phyloP scores from a whole-genome alignment of 2,888 invertebrate genomes.

The Lottia scabra region DNA sequence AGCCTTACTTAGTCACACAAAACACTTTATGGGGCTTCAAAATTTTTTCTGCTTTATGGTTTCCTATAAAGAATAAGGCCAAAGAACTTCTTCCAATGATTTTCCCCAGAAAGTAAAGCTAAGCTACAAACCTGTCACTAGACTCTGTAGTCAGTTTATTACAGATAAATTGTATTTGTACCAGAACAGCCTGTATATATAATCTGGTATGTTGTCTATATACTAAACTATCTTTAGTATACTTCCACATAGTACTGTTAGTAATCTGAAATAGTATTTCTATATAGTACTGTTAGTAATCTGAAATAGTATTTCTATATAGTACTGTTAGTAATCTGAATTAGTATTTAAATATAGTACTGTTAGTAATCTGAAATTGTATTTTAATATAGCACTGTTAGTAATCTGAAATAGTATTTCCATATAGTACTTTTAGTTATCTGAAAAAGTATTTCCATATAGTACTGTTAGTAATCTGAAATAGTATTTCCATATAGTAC shows the following conservation, averaged over 20 bases:
- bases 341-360: slow-evolving; percentile 26
- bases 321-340: slow-evolving; percentile 36
- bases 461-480: slow-evolving; percentile 28
- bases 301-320: slow-evolving; percentile 28
- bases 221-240: slow-evolving; percentile 26
- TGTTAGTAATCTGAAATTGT: slow-evolving; percentile 31
- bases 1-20: too few relatives aligned
- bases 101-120: too few relatives aligned
- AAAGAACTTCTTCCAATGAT: neutral
- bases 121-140: too few relatives aligned
- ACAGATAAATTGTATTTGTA: slow-evolving; percentile 13
- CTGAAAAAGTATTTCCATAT: slow-evolving; percentile 33
- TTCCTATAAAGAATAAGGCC: too few relatives aligned
- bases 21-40: too few relatives aligned
- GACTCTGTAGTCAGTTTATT: neutral
- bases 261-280: slow-evolving; percentile 26
- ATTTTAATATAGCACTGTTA: slow-evolving; percentile 16
- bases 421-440: slow-evolving; percentile 37
- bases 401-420: slow-evolving; percentile 24
- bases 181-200: slow-evolving; percentile 30
- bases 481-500: slow-evolving; percentile 32
- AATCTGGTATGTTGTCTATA: slow-evolving; percentile 33
- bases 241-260: slow-evolving; percentile 37
- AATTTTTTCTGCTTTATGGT: too few relatives aligned
- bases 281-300: slow-evolving; percentile 23